Conservation (phyloP, 92 coral and sea anemone genomes). For the Bergia puertoricense region DNA sequence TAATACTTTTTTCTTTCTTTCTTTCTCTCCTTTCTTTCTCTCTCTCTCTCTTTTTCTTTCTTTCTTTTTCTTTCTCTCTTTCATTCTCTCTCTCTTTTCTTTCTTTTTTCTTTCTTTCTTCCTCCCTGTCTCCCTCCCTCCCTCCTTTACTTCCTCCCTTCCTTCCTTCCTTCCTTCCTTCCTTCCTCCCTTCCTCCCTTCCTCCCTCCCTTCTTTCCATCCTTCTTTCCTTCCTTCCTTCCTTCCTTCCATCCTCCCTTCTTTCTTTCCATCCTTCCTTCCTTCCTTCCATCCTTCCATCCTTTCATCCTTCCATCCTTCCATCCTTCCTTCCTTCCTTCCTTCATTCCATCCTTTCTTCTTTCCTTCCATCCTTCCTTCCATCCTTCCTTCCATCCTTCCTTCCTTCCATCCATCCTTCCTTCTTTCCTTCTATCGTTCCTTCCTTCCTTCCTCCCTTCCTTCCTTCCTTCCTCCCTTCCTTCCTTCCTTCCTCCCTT, state of each 20-base stretch:
- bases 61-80: not conserved
- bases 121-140: not conserved
- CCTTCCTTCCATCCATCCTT: not conserved
- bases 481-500: constrained; percentile 20
- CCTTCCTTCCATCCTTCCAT: not conserved
- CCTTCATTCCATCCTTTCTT: not conserved
- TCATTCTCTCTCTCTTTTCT: not conserved
- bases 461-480: constrained; percentile 31
- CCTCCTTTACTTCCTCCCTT: not conserved
- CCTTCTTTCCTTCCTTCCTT: too few species aligned
- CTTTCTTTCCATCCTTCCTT: not conserved
- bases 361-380: not conserved
- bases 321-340: constrained; percentile 22
- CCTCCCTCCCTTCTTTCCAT: too few species aligned
- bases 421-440: not conserved
- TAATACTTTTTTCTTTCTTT: not conserved
- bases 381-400: not conserved
- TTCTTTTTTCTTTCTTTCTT: too few species aligned
- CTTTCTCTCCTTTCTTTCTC: not conserved
- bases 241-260: not conserved
- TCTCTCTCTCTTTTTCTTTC: not conserved
- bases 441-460: constrained; percentile 4
- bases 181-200: too few species aligned
- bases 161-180: too few species aligned
- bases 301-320: constrained; percentile 9